Base-by-base conservation (phyloP, 2,113 vertebrate species). In the Tylochromis polylepis region DNA sequence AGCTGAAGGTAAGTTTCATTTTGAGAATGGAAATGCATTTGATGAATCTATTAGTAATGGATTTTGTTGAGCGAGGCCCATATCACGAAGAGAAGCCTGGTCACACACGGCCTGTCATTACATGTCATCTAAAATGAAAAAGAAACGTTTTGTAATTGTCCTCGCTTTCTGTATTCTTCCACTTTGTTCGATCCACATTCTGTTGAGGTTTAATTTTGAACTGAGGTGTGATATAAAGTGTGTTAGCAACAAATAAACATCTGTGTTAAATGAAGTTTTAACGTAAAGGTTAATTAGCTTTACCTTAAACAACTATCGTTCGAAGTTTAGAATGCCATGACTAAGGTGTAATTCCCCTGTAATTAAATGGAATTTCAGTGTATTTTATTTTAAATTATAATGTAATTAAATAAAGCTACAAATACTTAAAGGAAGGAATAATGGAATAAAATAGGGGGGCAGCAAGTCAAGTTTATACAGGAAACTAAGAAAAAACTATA, bases 1-100 rank as follows among this genome's bases (percentile, higher is more conserved):
- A 60, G 78, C 58, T 81, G 57, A 72, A 82, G 88, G 90, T 91
- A 85, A 92, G 90, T 2, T 57, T 81, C 27, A 55, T 59, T 83
- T 85, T 85, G 49, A 82, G 20, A 4, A 43, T 51, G 2, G 5
- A 75, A 87, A 82, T 41, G 41, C 6, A 72, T 8, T 12, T 38
- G 20, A 62, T 53, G 8, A 75, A 29, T 67, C n/a, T 79, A 22
- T 77, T 77, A n/a, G 70, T 51, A 31, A 51, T 51, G 24, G 70
- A 5, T 77, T 51, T 77, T 14, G 3, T 51, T 51, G 16, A 20
- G 43, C 2, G 24, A 77, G 43, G 16, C 43, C 70, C 43, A 49
- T 18, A 72, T 72, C 67, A 72, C 2, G 9, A 72, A 38, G 41
- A 49, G 15, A 49, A 8, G 46, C 10, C 70, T 31, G 70, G 43